Base-by-base conservation (phyloP, 2,888 invertebrate genomes). In the Andrena trimmerana region DNA sequence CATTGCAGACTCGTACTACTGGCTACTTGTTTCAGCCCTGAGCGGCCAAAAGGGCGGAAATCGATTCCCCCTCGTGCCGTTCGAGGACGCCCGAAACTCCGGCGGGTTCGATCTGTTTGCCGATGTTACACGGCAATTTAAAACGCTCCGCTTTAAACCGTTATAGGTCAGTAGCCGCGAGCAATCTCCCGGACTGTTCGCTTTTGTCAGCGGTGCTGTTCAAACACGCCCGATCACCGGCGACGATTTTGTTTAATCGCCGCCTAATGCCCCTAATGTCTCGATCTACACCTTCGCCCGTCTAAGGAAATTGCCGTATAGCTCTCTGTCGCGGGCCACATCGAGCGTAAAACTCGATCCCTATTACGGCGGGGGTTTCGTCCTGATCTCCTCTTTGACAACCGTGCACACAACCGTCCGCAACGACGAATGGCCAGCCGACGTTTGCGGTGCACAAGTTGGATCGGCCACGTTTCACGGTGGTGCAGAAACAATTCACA, bases 181-280 rank as follows among this genome's bases (percentile, higher is more conserved):
- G 33, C 57, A 78, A 83, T 83, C 74, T 74, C 78, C 27, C 27
- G 31, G 78, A 33, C 78, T 67, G 67, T 73, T 68, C 76, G 66
- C 42, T 42, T 42, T 42, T 16, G 42, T 73, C 72, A 68, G 50
- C 48, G 70, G 59, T 52, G 10, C 70, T 79, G 83, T 83, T 79
- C 71, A 83, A 84, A 75, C 83, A 75, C 65, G 20, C 63, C 48
- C 52, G 33, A 67, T 79, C 79, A 78, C 73, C 67, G 86, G 66
- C 73, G 83, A 83, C 78, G 76, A 86, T 88, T 88, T 88, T 88
- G 81, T 83, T 87, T 87, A 87, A 88, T 87, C 81, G 86, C 62
- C 71, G 72, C 73, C 80, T 88, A 86, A 87, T 81, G 78, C 71
- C 76, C 57, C 86, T 86, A 87, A 87, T 88, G 86, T 88, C 59